Evolutionary conservation across 2,888 invertebrate genomes (phyloP).

Genomic region (Athalia cordata): DNA sequence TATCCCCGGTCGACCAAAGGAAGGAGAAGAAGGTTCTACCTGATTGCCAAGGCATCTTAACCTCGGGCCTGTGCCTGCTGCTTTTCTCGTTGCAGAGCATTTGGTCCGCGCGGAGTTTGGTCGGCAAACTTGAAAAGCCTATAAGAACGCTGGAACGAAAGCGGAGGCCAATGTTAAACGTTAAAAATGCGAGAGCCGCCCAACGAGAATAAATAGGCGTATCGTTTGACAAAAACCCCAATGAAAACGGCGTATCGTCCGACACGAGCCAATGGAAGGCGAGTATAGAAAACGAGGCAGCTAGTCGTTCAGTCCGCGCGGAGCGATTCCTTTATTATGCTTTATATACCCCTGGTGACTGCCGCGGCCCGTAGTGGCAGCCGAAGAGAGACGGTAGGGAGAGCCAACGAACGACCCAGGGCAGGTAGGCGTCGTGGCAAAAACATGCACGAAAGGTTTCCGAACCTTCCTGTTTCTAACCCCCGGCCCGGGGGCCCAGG

Average conservation of each 20-base stretch:
- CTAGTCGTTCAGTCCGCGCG: constrained; percentile 67
- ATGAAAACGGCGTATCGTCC: constrained; percentile 50
- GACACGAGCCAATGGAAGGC: constrained; percentile 49
- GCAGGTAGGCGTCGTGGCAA: constrained; percentile 39
- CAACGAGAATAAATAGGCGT: constrained; percentile 65
- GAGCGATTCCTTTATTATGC: constrained; percentile 63
- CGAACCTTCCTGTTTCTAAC: constrained; percentile 50
- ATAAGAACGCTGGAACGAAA: constrained; percentile 54
- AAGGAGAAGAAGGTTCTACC: constrained; percentile 68
- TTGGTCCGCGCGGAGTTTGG: constrained; percentile 65
- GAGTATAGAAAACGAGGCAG: constrained; percentile 52
- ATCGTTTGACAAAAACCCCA: constrained; percentile 65
- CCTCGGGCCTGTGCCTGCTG: constrained; percentile 56
- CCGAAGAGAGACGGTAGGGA: constrained; percentile 52
- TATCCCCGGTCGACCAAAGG: constrained; percentile 57
- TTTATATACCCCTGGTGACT: constrained; percentile 53
- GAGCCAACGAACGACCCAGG: constrained; percentile 48
- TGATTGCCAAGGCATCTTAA: constrained; percentile 74
- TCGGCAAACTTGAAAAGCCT: constrained; percentile 53
- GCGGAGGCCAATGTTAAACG: constrained; percentile 57
- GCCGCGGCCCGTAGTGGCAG: constrained; percentile 52
- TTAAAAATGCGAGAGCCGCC: constrained; percentile 66
- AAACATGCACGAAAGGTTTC: constrained; percentile 65
- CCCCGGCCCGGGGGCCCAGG: constrained; percentile 28
- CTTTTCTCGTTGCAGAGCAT: no score